Evolutionary conservation across 2,113 vertebrate genomes (phyloP), one percentile per base, ranked within the genome.

Genomic region (Colossoma macropomum): DNA sequence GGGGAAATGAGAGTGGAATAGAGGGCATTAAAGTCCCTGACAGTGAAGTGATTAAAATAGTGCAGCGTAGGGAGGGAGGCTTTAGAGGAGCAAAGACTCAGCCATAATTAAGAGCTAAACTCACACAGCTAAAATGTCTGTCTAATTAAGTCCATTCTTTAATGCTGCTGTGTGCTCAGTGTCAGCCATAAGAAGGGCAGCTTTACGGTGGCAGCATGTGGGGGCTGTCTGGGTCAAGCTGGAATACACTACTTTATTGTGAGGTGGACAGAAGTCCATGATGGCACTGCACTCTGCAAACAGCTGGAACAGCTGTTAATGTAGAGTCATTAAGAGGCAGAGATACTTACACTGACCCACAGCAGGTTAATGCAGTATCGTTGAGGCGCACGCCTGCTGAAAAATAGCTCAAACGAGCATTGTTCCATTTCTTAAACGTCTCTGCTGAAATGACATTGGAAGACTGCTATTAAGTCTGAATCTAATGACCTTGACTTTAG

Each of bases 61-160:
- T 75, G 66, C 70, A 70, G 60, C 19, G 52, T 66, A 63, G 56
- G 85, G 80, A 81, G 60, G 41, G 78, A 75, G 76, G 70, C 65
- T 86, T 87, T 87, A 80, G 86, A 86, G 77, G 75, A 89, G 60
- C 77, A 85, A 85, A 84, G 82, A 82, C 77, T 76, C 25, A 65
- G 62, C 70, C 84, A 81, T 88, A 88, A 91, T 91, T 86, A 89
- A 89, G 82, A 83, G 83, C 86, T 82, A 59, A 84, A 87, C 82
- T 85, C 79, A 78, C 78, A 56, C 65, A 82, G 75, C 83, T 89
- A 83, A 85, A 88, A 89, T 83, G 84, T 84, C 78, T 63, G 59
- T 72, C 69, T 87, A 87, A 89, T 88, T 86, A 87, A 84, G 80
- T 79, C 82, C 80, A 79, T 56, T 77, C 69, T 81, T 87, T 85